Evolutionary conservation across 1,140 invertebrate species (phyloP), one percentile per base, ranked within the genome.

Genomic region (Papilio polytes): DNA sequence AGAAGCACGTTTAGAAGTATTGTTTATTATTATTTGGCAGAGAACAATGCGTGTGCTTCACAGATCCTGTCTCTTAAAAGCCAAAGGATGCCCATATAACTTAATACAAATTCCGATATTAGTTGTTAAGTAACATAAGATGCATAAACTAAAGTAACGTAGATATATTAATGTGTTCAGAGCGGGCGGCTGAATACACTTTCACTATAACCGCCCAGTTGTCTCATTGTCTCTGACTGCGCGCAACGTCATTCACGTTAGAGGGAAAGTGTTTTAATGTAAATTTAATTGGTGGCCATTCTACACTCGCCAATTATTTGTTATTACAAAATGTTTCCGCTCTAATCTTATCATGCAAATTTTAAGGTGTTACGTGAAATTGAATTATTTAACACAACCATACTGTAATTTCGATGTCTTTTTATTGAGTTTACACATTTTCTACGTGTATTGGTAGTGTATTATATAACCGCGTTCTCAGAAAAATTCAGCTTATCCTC

Each of bases 231-330:
- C 83, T 88, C 77, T n/a, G 74, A 72, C 80, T 85, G 83, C 81
- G 76, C 83, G 80, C 59, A 84, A 87, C 80, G 82, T 76, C 78
- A 83, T 84, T 82, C 81, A 82, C 20, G 63, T 81, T 86, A 82
- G 80, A 83, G 83, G 85, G 85, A 87, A 87, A 87, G 87, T 86
- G 80, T 83, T 83, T 82, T 85, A 87, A 88, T 85, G 83, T 80
- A 56, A 82, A 86, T 26, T 86, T 84, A 87, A 85, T 86, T 85
- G 82, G 83, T 63, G 56, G 77, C 74, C 80, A 74, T 66, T 79
- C 70, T 66, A 80, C 82, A 80, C 78, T 86, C 81, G 77, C 80
- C 81, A 88, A 84, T 85, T 85, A 85, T 86, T 80, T 53, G 63
- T 80, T 86, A 84, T 85, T 87, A 86, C 77, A 82, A 74, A 78